phyloP scores from a whole-genome alignment of 2,888 invertebrate species.

The Thyatira batis region DNA sequence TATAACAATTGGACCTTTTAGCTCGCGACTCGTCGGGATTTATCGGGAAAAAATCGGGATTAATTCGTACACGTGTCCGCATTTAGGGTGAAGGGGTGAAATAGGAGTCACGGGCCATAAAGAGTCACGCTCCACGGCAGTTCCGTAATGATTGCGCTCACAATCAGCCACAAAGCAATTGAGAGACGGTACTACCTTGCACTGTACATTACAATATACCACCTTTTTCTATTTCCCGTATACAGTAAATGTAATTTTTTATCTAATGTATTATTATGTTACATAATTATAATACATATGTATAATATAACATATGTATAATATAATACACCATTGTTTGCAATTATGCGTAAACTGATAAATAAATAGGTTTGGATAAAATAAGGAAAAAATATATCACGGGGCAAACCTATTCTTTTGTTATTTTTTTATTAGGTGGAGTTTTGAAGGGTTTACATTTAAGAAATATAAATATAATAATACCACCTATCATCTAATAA shows the following conservation, averaged over 20 bases:
- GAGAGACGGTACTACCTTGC: background rate
- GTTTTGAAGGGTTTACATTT: too few relatives aligned
- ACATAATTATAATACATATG: too few relatives aligned
- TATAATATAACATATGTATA: too few relatives aligned
- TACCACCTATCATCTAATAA: background rate
- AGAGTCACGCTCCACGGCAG: slow-evolving; percentile 72
- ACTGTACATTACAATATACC: background rate
- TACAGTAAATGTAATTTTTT: background rate
- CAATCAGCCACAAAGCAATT: slow-evolving; percentile 25
- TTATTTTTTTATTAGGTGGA: too few relatives aligned
- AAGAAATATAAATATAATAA: too few relatives aligned
- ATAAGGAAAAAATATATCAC: too few relatives aligned
- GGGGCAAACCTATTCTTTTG: too few relatives aligned
- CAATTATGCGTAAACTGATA: too few relatives aligned
- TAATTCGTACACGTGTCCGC: slow-evolving; percentile 78
- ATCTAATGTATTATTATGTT: background rate
- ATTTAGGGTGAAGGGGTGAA: slow-evolving; percentile 75
- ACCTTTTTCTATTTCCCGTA: background rate
- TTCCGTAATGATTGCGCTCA: slow-evolving; percentile 62
- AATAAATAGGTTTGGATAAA: too few relatives aligned
- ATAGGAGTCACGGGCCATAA: slow-evolving; percentile 72
- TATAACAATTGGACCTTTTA: slow-evolving; percentile 56
- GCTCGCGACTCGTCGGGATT: slow-evolving; percentile 42
- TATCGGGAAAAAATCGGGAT: slow-evolving; percentile 70
- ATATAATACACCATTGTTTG: too few relatives aligned